Evolutionary conservation across 2,797 vertebrate genomes (phyloP).

Genomic region (Mycteria americana): DNA sequence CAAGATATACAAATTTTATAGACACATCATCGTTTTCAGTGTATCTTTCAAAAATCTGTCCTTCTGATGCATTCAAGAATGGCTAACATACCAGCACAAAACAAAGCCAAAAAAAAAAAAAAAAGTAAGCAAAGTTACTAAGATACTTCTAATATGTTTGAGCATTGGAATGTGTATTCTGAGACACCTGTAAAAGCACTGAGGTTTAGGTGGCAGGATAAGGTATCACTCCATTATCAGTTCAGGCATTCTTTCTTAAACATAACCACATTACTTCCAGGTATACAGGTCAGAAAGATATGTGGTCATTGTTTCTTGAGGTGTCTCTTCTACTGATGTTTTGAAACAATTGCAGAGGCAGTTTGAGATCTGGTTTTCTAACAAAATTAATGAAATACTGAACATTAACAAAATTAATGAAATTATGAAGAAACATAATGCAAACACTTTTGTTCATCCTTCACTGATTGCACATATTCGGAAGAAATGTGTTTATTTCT

Average conservation of each 20-base stretch:
- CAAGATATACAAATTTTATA: rapidly evolving
- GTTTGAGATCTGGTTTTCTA: neutral
- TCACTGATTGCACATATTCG: neutral
- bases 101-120: neutral
- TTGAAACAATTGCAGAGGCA: neutral
- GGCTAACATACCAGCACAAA: neutral
- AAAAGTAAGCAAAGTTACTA: rapidly evolving
- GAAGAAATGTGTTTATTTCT: slow-evolving; percentile 50
- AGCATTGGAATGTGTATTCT: neutral
- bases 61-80: neutral
- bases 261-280: neutral
- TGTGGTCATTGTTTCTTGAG: neutral
- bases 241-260: neutral
- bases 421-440: neutral
- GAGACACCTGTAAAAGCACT: neutral
- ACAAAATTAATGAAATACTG: neutral
- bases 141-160: rapidly evolving
- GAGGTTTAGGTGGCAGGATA: neutral
- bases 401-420: neutral
- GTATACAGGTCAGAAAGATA: neutral
- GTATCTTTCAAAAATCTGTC: neutral
- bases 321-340: neutral
- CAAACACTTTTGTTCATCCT: neutral
- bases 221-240: neutral
- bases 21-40: neutral